Base-by-base conservation (phyloP, 2,113 vertebrate genomes). In the Nycticebus coucang region DNA sequence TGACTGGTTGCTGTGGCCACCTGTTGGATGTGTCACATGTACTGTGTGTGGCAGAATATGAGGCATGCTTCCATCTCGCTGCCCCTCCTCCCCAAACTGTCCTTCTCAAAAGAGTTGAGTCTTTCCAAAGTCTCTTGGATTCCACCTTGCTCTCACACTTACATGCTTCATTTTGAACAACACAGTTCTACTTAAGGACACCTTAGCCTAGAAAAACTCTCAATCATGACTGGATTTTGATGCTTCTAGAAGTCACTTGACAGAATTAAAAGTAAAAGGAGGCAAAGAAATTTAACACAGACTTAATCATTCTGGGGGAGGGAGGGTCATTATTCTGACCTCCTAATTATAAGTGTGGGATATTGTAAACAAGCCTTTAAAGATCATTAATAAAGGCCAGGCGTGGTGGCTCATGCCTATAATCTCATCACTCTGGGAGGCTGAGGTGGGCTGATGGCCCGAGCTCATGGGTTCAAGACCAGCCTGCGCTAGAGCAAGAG, bases 261-360 rank as follows among this genome's bases (percentile, higher is more conserved):
- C 75, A 80, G 68, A 85, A 45, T 88, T 80, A 80, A 77, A 92
- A 81, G 75, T 68, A 64, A 84, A 94, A 85, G 69, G 53, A 97
- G 41, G 59, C 62, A 45, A 82, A 91, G 35, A 37, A 71, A 59
- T 53, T 66, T 64, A 92, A 86, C 35, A 68, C 17, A 66, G 28
- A 77, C 62, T 81, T 79, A 82, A 57, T 84, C 28, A 14, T 77
- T 89, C 68, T 60, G 82, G 24, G 66, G 11, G 6, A 15, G 64
- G 64, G 19, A 30, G 21, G 64, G 55, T 57, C n/a, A n/a, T n/a
- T n/a, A n/a, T n/a, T 82, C 55, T 85, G 50, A 83, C 59, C 60
- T 69, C 30, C 28, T 55, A 85, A 55, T 93, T 88, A 1, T 69
- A 28, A 71, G 33, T 69, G 59, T 89, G 68, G 84, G 86, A 41